Conservation (phyloP, 2,797 vertebrate genomes). For the Chaetodon trifasciatus region DNA sequence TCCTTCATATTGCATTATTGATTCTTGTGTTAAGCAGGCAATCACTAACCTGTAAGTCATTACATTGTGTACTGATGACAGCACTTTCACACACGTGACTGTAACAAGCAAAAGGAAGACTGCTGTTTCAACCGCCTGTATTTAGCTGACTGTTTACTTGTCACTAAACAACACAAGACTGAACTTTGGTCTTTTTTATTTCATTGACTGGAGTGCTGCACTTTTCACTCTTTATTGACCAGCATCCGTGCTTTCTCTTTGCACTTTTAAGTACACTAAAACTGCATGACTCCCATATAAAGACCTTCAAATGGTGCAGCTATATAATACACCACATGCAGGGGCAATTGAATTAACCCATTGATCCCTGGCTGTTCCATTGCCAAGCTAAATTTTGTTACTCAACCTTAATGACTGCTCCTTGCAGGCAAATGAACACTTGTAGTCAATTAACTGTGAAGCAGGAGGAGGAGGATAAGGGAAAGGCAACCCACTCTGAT, state of each 20-base stretch:
- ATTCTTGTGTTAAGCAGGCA: slow-evolving; percentile 22
- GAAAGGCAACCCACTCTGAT: slow-evolving; percentile 49
- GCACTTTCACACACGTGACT: slow-evolving; percentile 21
- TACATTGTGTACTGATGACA: not conserved
- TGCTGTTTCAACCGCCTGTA: slow-evolving; percentile 11
- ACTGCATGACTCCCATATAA: slow-evolving; percentile 70
- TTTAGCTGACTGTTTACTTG: slow-evolving; percentile 47
- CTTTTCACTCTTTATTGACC: slow-evolving; percentile 62
- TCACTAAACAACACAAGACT: slow-evolving; percentile 48
- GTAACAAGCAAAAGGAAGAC: not conserved
- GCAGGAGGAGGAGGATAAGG: slow-evolving; percentile 62
- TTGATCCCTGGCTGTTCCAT: slow-evolving; percentile 80
- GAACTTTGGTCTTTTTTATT: slow-evolving; percentile 74
- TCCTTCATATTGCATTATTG: slow-evolving; percentile 12
- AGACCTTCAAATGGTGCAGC: slow-evolving; percentile 68
- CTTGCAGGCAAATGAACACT: slow-evolving; percentile 83
- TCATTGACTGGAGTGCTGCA: slow-evolving; percentile 39
- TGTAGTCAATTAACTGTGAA: slow-evolving; percentile 81
- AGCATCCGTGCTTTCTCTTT: slow-evolving; percentile 62
- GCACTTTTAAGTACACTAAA: slow-evolving; percentile 75
- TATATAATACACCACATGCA: slow-evolving; percentile 77
- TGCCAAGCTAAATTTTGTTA: slow-evolving; percentile 79
- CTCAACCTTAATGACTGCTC: slow-evolving; percentile 81
- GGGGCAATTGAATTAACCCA: slow-evolving; percentile 84
- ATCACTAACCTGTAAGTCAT: slow-evolving; percentile 29